These are phyloP conservation scores for Ricordea florida DNA, from an alignment of 92 coral and sea anemone species.

Conservation along the genomic window DNA sequence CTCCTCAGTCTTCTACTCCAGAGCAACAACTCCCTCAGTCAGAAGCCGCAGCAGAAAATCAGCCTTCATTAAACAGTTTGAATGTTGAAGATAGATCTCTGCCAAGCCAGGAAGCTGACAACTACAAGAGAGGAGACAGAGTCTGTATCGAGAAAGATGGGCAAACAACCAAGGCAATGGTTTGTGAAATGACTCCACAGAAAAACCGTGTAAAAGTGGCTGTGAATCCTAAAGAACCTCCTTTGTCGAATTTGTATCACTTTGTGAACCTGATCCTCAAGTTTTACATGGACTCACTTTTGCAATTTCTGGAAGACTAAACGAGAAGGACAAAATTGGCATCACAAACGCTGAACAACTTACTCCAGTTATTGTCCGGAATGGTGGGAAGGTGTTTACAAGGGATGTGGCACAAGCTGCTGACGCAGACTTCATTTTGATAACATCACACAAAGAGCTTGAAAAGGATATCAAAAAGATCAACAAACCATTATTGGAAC, in stretches of 20 bases:
- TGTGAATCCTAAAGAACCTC: not conserved
- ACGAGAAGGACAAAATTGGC: not conserved
- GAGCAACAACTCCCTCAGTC: not conserved
- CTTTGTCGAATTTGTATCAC: not conserved
- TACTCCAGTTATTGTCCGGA: not conserved
- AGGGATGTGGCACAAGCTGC: not conserved
- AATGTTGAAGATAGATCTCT: not conserved
- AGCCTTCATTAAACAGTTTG: not conserved
- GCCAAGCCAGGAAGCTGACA: not conserved
- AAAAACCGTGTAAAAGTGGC: not conserved
- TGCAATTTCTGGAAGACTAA: not conserved
- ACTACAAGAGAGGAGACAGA: not conserved
- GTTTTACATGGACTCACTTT: not conserved
- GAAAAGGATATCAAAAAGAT: no score
- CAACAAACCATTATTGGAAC: no score
- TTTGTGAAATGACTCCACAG: not conserved
- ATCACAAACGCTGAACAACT: not conserved
- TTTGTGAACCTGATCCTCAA: not conserved
- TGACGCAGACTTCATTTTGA: not conserved
- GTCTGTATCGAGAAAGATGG: not conserved
- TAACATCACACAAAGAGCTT: not conserved
- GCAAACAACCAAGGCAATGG: not conserved
- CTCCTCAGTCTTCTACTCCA: not conserved
- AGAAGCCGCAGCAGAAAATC: not conserved
- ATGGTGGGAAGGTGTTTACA: constrained; percentile 2